Percentiles rank a stretch among this genome's conserved stretches.
Conservation (phyloP, 2,888 invertebrate genomes). For the Temnothorax unifasciatus region DNA sequence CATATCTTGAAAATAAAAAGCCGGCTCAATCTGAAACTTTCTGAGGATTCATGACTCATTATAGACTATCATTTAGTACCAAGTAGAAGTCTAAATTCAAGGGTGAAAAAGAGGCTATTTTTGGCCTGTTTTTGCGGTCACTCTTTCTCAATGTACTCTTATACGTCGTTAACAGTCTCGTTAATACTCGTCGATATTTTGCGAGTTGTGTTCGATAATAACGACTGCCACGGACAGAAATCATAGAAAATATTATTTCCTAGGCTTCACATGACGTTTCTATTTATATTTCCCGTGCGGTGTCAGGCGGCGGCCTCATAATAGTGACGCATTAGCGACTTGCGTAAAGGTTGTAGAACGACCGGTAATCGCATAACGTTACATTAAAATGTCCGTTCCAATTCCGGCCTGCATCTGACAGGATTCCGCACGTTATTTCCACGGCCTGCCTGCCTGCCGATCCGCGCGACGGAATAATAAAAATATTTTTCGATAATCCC, state of each 20-base stretch:
- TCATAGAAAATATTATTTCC: constrained; percentile 12
- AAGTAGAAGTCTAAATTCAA: too few species aligned
- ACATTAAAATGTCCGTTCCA: constrained; percentile 43
- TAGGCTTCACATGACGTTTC: constrained; percentile 24
- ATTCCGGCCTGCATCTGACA: constrained; percentile 36
- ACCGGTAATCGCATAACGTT: constrained; percentile 8
- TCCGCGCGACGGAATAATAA: constrained; percentile 33
- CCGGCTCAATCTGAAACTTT: too few species aligned
- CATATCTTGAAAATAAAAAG: too few species aligned
- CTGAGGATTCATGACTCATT: too few species aligned
- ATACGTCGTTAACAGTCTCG: neutral
- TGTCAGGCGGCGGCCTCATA: neutral
- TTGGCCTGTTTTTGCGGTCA: too few species aligned
- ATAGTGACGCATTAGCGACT: constrained; percentile 30
- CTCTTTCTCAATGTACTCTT: neutral
- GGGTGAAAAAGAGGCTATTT: too few species aligned
- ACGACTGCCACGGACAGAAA: neutral
- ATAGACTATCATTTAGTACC: too few species aligned
- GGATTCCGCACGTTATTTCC: constrained; percentile 3
- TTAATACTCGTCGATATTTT: neutral
- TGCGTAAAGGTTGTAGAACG: constrained; percentile 25
- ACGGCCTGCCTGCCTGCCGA: neutral
- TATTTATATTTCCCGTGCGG: constrained; percentile 12
- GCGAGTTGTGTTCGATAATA: neutral
- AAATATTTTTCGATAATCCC: constrained; percentile 47